These are phyloP conservation scores for Berghia stephanieae DNA, from an alignment of 1,140 invertebrate species.

Conservation along the genomic window DNA sequence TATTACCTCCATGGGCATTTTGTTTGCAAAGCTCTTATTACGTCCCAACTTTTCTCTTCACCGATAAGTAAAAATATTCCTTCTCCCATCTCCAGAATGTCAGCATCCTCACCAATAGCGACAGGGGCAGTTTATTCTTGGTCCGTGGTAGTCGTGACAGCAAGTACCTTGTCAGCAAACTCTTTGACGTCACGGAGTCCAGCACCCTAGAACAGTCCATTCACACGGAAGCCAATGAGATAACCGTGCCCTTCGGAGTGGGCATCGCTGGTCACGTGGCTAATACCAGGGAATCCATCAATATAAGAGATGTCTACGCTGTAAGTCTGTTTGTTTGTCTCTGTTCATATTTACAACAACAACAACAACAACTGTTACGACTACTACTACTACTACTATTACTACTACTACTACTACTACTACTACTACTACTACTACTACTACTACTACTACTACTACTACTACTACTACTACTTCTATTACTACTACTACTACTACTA, in stretches of 20 bases:
- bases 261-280: conserved; percentile 95
- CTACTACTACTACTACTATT: too few species aligned
- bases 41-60: neutral
- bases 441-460: conserved; percentile 27
- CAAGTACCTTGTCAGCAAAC: conserved; percentile 84
- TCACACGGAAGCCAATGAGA: conserved; percentile 63
- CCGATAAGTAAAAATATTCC: neutral
- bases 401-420: too few species aligned
- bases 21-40: too few species aligned
- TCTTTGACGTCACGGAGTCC: conserved; percentile 83
- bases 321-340: conserved; percentile 68
- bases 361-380: too few species aligned
- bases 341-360: too few species aligned
- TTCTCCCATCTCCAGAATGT: conserved; percentile 77
- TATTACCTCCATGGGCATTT: too few species aligned
- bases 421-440: conserved; percentile 24
- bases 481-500: conserved; percentile 33
- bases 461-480: conserved; percentile 31
- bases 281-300: conserved; percentile 88
- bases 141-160: conserved; percentile 75
- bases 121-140: conserved; percentile 92
- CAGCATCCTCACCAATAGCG: conserved; percentile 88
- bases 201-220: conserved; percentile 79
- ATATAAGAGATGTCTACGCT: conserved; percentile 95
- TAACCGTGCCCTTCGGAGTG: conserved; percentile 73